Percentiles rank a stretch among this genome's conserved stretches.
These are phyloP conservation scores for Orientallactaga sibirica DNA, from an alignment of 2,797 vertebrate genomes.

Conservation along the genomic window DNA sequence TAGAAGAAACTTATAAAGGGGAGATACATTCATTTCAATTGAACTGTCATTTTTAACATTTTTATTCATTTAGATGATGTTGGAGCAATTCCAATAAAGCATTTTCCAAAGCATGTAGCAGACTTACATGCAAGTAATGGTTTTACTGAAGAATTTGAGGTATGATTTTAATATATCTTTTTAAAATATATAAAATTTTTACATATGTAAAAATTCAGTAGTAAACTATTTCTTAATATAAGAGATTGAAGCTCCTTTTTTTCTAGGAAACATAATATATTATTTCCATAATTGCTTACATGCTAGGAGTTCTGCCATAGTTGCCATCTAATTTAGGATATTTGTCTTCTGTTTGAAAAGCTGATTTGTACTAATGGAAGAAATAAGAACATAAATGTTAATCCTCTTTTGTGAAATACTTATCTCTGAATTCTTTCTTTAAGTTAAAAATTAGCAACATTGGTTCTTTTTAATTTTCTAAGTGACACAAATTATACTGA, in stretches of 20 bases:
- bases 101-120: slow-evolving; percentile 95
- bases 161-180: slow-evolving; percentile 85
- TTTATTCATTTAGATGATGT: slow-evolving; percentile 89
- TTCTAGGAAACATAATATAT: slow-evolving; percentile 57
- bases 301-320: slow-evolving; percentile 13
- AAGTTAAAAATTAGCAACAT: slow-evolving; percentile 28
- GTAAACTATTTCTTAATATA: slow-evolving; percentile 33
- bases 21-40: slow-evolving; percentile 17
- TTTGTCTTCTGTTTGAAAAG: slow-evolving; percentile 65
- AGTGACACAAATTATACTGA: slow-evolving; percentile 66
- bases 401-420: slow-evolving; percentile 6
- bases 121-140: slow-evolving; percentile 94
- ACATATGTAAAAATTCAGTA: neutral
- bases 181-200: slow-evolving; percentile 20
- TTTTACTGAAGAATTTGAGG: slow-evolving; percentile 97
- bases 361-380: neutral
- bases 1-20: slow-evolving; percentile 25
- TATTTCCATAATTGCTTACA: slow-evolving; percentile 11
- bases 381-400: neutral
- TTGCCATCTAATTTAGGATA: slow-evolving; percentile 58
- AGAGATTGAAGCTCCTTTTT: slow-evolving; percentile 46
- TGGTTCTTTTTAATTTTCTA: slow-evolving; percentile 68
- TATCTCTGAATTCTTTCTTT: slow-evolving; percentile 13
- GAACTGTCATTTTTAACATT: slow-evolving; percentile 80
- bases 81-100: slow-evolving; percentile 91